Conservation (phyloP, 2,113 vertebrate species). For the Mystacornis crossleyi region DNA sequence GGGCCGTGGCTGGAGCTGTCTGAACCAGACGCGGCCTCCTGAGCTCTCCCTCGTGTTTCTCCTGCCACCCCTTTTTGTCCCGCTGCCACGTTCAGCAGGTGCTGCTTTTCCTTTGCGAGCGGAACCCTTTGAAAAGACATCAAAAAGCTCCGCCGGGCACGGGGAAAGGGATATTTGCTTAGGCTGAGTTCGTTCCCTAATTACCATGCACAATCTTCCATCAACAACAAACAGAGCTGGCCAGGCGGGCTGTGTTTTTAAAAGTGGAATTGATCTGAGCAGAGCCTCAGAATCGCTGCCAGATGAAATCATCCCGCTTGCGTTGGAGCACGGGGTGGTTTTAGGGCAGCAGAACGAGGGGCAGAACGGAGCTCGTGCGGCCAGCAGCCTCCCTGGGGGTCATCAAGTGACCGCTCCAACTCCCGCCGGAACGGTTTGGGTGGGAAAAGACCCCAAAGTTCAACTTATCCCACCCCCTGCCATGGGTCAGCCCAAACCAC, state of each 20-base stretch:
- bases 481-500: no score
- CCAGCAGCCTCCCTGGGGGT: neutral
- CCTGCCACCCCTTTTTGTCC: neutral
- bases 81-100: neutral
- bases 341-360: rapidly evolving
- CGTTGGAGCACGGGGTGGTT: neutral
- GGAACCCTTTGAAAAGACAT: neutral
- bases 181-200: neutral
- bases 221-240: neutral
- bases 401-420: rapidly evolving
- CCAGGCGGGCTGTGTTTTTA: neutral
- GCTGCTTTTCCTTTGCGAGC: neutral
- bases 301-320: neutral
- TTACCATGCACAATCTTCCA: neutral
- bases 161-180: neutral
- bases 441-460: neutral
- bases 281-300: neutral
- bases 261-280: neutral
- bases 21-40: neutral
- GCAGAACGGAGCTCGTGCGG: neutral
- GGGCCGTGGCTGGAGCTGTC: neutral
- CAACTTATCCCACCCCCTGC: neutral
- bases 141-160: neutral
- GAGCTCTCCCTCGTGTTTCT: neutral
- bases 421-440: neutral